Base-by-base conservation (phyloP, 2,888 invertebrate genomes). In the Chironomus riparius region DNA sequence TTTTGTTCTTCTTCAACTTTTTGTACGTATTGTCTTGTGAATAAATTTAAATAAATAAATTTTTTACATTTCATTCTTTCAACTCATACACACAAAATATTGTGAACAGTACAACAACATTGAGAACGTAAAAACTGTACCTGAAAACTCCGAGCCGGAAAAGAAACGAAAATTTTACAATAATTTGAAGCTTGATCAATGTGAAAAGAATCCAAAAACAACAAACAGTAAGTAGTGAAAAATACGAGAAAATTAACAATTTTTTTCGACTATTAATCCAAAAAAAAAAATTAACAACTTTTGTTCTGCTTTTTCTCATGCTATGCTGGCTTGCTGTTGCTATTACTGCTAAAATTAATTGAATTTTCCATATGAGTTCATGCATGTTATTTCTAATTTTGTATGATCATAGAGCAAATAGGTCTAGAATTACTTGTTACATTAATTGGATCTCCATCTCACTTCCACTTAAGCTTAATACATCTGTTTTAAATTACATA, bases 361-460 rank as follows among this genome's bases (percentile, higher is more conserved):
- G 68, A 74, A 68, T 47, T 68, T 74, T 74, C 74, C 72, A 73
- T 73, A 73, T 61, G 71, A 71, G 71, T 71, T 56, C 71, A 71
- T 50, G 28, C 50, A 48, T 48, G 50, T 71, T 56, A 65, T 65
- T 65, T 65, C 24, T 65, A 21, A 65, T 65, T 65, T 65, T 65
- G 13, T 65, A 24, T 65, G 65, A 65, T 65, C 65, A 65, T 65
- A 65, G 21, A 65, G 65, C 56, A 18, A 56, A 15, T 18, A 15
- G 18, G 18, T 7, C 15, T 56, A 56, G 56, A 56, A 15, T 18
- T 38, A 38, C 38, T 38, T 38, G 38, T 38, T 38, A 38, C 38
- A 56, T 56, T n/a, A 7, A 56, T 56, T 56, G 15, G 56, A 38
- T 38, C 38, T 38, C 38, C 38, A 38, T 38, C 15, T 50, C 50